Conservation (phyloP, 2,888 invertebrate species). For the Alitta virens region DNA sequence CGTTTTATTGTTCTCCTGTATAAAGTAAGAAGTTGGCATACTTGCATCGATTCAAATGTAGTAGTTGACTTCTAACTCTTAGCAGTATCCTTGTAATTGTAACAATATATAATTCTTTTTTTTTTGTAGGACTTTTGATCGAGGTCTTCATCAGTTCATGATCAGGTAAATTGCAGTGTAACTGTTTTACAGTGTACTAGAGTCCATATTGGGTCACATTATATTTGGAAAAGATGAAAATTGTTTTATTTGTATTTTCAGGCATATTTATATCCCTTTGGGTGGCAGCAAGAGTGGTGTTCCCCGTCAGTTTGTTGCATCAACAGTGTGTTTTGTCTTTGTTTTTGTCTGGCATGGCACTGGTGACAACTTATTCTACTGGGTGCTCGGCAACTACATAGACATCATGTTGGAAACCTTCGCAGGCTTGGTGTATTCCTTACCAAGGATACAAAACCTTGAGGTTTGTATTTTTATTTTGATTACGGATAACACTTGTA, state of each 20-base stretch:
- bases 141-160: conserved; percentile 86
- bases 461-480: background rate
- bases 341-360: conserved; percentile 90
- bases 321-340: conserved; percentile 76
- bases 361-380: conserved; percentile 73
- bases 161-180: conserved; percentile 73
- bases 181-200: too few relatives aligned
- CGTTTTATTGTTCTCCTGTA: background rate
- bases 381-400: conserved; percentile 83
- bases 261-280: conserved; percentile 78
- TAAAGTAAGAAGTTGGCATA: background rate
- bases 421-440: background rate
- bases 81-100: background rate
- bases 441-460: background rate
- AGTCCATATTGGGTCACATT: background rate
- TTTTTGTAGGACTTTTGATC: conserved; percentile 73
- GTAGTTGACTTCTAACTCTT: background rate
- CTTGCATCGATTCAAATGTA: background rate
- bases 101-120: background rate
- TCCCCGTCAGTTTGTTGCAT: conserved; percentile 64
- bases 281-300: conserved; percentile 57
- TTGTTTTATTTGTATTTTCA: conserved; percentile 63
- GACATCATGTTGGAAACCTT: conserved; percentile 58
- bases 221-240: too few relatives aligned
- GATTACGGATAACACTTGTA: background rate